Base-by-base conservation (phyloP, 37 sponge, comb jelly and placozoan genomes). In the Axinella damicornis region DNA sequence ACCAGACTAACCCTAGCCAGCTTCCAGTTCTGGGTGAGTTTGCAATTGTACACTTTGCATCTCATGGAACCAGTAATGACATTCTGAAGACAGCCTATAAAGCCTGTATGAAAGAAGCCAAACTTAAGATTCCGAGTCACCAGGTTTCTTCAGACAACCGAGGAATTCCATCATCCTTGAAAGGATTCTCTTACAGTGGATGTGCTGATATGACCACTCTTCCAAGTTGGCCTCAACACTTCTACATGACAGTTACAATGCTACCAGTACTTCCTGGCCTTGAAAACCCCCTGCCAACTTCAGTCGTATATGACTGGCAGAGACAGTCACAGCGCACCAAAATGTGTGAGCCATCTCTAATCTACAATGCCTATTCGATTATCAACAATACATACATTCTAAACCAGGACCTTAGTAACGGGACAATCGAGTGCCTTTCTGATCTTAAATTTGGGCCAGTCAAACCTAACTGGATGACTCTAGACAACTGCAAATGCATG, bases 1-100 rank as follows among this genome's bases (percentile, higher is more conserved):
- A 74, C 31, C 2, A 46, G 28, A 83, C 74, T 0, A 84, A 84
- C 32, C 76, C 85, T 27, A 40, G 9, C 14, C 18, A 32, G 18
- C 36, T 84, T 65, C 85, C 85, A 20, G 85, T 84, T 31, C 56
- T 84, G 36, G 85, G 85, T 28, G 25, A 84, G 2, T 84, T 55
- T 40, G 24, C 85, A 25, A 75, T 65, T 33, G 57, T 75, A n/a
- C 30, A 52, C 67, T 84, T 84, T 84, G 53, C 68, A 25, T 61
- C 76, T 2, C 40, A 74, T 41, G 46, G 46, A 46, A 9, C 46
- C 9, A 9, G 46, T 12, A 46, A 4, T 46, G 46, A 46, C 4
- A 46, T 9, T 46, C 46, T 46, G 9, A 9, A 46, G 9, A 9
- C 46, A 46, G 46, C 46, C 9, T 46, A 46, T 46, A 9, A 9